Conservation (phyloP, 2,113 vertebrate genomes). For the Oxyura jamaicensis region DNA sequence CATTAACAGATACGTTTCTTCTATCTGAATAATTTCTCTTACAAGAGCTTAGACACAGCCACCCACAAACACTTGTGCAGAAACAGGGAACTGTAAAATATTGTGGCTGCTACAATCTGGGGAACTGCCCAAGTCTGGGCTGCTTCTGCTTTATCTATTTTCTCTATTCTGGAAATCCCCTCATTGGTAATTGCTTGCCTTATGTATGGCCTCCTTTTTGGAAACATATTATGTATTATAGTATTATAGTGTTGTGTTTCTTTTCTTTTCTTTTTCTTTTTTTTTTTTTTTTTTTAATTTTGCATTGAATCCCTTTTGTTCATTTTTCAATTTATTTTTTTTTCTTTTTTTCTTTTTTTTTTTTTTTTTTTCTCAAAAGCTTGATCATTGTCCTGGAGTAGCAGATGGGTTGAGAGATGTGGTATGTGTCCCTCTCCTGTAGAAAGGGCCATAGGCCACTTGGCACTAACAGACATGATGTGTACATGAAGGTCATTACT, state of each 20-base stretch:
- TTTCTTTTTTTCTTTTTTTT: background rate
- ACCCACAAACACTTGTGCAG: background rate
- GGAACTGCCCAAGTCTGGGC: background rate
- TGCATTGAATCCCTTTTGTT: background rate
- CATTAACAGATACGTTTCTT: background rate
- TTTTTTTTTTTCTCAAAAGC: background rate
- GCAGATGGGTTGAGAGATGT: background rate
- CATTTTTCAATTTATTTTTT: background rate
- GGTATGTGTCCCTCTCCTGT: fast-evolving
- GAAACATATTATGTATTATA: background rate
- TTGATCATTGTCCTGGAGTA: background rate
- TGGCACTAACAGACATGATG: background rate
- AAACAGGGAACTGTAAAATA: background rate
- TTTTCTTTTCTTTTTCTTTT: background rate
- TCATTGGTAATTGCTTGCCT: background rate
- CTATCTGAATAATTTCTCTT: background rate
- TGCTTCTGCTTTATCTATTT: background rate
- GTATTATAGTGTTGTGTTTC: background rate
- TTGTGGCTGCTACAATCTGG: background rate
- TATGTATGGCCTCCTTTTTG: background rate
- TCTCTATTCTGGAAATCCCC: background rate
- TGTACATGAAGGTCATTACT: background rate
- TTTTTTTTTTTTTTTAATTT: background rate
- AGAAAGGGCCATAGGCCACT: fast-evolving
- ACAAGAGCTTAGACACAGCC: background rate